A percentile compares a stretch with the other conserved stretches of the same genome.
Evolutionary conservation across 2,113 vertebrate species (phyloP).

Genomic region (Ceyx margarethae): DNA sequence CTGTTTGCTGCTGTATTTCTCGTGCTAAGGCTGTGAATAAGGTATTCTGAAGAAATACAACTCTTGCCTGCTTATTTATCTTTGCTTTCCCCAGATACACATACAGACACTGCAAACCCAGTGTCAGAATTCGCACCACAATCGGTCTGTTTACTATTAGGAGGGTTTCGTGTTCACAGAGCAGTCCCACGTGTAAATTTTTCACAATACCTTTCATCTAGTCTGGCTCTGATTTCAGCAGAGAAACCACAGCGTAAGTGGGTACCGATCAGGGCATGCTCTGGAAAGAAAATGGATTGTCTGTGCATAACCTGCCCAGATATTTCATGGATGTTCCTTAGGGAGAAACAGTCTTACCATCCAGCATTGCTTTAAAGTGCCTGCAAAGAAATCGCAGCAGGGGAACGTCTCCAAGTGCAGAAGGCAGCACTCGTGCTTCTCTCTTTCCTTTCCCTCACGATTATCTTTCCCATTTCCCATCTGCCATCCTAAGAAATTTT

Average conservation of each 20-base stretch:
- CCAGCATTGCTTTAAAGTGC: neutral
- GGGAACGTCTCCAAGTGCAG: neutral
- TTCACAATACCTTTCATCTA: constrained; percentile 59
- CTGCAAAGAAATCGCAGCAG: neutral
- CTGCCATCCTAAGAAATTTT: neutral
- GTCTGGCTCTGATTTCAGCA: constrained; percentile 45
- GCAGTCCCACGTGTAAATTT: constrained; percentile 55
- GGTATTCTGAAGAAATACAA: constrained; percentile 23
- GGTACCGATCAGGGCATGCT: constrained; percentile 17
- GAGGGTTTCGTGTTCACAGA: neutral
- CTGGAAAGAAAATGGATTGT: constrained; percentile 10
- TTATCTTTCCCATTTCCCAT: neutral
- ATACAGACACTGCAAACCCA: constrained; percentile 9
- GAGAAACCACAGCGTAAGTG: neutral
- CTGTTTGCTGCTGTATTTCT: neutral
- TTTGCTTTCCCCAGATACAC: constrained; percentile 51
- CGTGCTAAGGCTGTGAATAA: neutral
- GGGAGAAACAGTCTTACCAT: neutral
- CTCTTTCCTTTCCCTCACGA: neutral
- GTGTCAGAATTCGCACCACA: constrained; percentile 6
- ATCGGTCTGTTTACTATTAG: constrained; percentile 57
- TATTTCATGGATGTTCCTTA: neutral
- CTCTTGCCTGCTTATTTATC: constrained; percentile 35
- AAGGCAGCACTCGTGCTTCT: fast-evolving
- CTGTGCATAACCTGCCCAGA: constrained; percentile 4